These are phyloP conservation scores for Hycleus phaleratus DNA, from an alignment of 1,140 invertebrate species.

Conservation along the genomic window DNA sequence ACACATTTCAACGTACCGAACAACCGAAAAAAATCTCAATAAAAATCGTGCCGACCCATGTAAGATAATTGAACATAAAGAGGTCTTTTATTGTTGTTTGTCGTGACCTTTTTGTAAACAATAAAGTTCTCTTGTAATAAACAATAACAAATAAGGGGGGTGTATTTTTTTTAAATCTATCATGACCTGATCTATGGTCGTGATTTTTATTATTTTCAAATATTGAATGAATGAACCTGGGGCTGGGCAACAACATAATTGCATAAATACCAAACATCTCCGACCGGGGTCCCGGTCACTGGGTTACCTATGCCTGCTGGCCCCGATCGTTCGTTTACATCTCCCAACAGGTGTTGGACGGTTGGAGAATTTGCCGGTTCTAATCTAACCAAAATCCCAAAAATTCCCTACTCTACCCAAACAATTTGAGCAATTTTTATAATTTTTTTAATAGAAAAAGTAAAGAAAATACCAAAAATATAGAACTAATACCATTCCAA, in stretches of 20 bases:
- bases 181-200: too few species aligned
- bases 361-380: not conserved
- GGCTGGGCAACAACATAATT: conserved; percentile 13
- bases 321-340: conserved; percentile 2
- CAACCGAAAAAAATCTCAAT: too few species aligned
- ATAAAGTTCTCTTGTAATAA: too few species aligned
- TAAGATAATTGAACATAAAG: too few species aligned
- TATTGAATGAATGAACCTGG: not conserved
- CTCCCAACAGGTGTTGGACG: conserved; percentile 8
- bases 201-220: not conserved
- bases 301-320: conserved; percentile 34
- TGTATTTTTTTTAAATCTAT: too few species aligned
- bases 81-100: too few species aligned
- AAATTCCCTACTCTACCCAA: not conserved
- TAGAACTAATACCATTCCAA: too few species aligned
- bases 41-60: too few species aligned
- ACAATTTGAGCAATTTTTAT: conserved; percentile 9
- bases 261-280: conserved; percentile 10
- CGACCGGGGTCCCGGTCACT: conserved; percentile 21
- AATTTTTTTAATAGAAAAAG: not conserved
- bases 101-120: too few species aligned
- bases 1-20: too few species aligned
- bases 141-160: too few species aligned
- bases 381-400: not conserved
- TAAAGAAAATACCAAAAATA: too few species aligned